A percentile compares a stretch with the other conserved stretches of the same genome.
phyloP scores from a whole-genome alignment of 2,888 invertebrate genomes.

The Hartigia nigra region DNA sequence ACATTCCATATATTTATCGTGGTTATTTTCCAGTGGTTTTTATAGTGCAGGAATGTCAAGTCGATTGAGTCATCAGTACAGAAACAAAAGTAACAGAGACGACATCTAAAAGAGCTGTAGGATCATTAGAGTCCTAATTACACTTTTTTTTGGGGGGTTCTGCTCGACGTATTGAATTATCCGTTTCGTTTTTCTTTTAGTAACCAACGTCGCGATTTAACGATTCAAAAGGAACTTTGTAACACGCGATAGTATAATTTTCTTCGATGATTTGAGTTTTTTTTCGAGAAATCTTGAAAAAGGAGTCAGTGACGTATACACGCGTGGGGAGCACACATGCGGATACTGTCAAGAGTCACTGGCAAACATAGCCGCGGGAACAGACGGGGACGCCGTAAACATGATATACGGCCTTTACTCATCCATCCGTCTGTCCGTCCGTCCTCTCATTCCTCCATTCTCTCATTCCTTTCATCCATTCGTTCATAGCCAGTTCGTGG shows the following conservation, averaged over 20 bases:
- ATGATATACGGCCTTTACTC: conserved; percentile 42
- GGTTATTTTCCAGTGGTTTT: neutral
- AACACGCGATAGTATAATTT: neutral
- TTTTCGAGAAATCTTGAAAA: neutral
- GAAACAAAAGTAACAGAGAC: neutral
- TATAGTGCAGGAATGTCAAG: neutral
- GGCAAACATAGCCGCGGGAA: conserved; percentile 9
- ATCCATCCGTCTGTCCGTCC: neutral
- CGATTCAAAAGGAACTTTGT: too few species aligned
- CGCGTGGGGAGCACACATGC: conserved; percentile 3
- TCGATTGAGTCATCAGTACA: neutral
- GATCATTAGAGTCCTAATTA: neutral
- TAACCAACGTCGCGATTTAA: too few species aligned
- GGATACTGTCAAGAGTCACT: neutral
- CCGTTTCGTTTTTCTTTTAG: too few species aligned
- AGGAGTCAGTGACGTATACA: neutral
- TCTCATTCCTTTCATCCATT: neutral
- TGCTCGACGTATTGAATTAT: neutral
- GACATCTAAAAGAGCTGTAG: neutral
- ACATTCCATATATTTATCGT: neutral
- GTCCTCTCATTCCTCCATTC: conserved; percentile 11
- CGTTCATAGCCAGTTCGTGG: conserved; percentile 12
- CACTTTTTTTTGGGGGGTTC: neutral
- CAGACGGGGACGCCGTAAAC: conserved; percentile 42
- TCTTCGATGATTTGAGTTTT: neutral